phyloP scores from a whole-genome alignment of 2,113 vertebrate genomes.

The Nerophis ophidion region DNA sequence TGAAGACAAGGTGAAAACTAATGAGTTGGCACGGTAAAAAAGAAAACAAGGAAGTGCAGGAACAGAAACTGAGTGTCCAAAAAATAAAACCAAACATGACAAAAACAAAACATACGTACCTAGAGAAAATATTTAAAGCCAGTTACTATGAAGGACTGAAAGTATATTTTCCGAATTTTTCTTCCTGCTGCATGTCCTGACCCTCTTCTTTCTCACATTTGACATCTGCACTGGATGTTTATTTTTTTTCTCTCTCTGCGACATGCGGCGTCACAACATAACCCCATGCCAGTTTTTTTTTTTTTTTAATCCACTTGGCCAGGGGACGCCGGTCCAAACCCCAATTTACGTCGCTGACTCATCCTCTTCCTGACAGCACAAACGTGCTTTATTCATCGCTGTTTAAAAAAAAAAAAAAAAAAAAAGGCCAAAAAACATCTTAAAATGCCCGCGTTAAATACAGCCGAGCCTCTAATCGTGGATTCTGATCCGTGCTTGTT shows the following conservation, averaged over 20 bases:
- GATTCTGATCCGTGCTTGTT: no score
- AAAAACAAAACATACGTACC: no score
- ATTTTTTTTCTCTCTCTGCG: conserved; percentile 29
- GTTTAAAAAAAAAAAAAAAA: conserved; percentile 3
- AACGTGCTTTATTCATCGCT: conserved; percentile 16
- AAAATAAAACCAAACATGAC: no score
- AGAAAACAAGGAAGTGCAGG: no score
- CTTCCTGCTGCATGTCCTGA: conserved; percentile 20
- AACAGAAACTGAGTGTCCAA: no score
- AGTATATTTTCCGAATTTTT: conserved; percentile 38
- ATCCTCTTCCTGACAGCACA: conserved; percentile 11
- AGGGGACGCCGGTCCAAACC: conserved; percentile 31
- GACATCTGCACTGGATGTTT: conserved; percentile 12
- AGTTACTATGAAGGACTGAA: conserved; percentile 36
- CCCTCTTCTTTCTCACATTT: conserved; percentile 23
- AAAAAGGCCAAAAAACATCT: no score
- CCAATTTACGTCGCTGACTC: conserved; percentile 13
- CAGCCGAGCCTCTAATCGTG: no score
- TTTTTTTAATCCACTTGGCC: not conserved
- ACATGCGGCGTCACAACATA: conserved; percentile 34
- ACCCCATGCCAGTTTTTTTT: conserved; percentile 37
- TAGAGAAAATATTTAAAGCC: not conserved
- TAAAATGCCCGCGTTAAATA: no score
- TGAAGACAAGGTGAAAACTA: no score
- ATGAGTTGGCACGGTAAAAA: no score